Evolutionary conservation across 2,888 invertebrate genomes (phyloP).

Genomic region (Theodoxus fluviatilis): DNA sequence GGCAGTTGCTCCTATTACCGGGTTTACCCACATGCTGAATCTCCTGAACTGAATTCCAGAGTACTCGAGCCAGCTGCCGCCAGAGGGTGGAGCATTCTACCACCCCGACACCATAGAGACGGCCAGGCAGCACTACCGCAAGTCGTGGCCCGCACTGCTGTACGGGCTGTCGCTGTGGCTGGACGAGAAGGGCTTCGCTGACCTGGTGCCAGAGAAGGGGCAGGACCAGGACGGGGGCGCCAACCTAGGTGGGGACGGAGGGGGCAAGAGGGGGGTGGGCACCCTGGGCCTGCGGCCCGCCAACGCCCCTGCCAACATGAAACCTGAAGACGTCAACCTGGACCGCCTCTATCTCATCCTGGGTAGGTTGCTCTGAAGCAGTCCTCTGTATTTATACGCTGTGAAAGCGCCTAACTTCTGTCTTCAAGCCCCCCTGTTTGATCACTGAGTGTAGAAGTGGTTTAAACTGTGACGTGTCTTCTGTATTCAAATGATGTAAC

Average conservation of each 20-base stretch:
- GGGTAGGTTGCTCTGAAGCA: slow-evolving; percentile 71
- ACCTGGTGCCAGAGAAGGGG: slow-evolving; percentile 40
- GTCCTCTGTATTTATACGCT: not conserved
- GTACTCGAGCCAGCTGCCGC: slow-evolving; percentile 84
- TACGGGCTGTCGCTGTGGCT: slow-evolving; percentile 92
- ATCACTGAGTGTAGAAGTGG: too few species aligned
- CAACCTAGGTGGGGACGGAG: slow-evolving; percentile 27
- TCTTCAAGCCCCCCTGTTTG: too few species aligned
- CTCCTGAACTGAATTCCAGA: slow-evolving; percentile 69
- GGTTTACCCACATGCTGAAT: not conserved
- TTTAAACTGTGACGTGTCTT: too few species aligned
- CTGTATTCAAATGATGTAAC: too few species aligned
- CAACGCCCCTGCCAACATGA: slow-evolving; percentile 62
- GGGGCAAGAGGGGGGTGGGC: slow-evolving; percentile 28
- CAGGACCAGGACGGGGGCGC: slow-evolving; percentile 30
- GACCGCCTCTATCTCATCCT: slow-evolving; percentile 84
- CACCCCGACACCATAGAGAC: slow-evolving; percentile 94
- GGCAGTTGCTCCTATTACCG: not conserved
- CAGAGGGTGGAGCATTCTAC: slow-evolving; percentile 91
- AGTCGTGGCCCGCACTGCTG: slow-evolving; percentile 93
- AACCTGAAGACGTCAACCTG: slow-evolving; percentile 70
- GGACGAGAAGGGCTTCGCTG: slow-evolving; percentile 72
- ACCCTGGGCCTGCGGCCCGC: slow-evolving; percentile 40
- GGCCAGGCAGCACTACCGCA: slow-evolving; percentile 87
- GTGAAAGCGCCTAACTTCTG: not conserved